Conservation (phyloP, 2,888 invertebrate genomes). For the Smittia sp. region DNA sequence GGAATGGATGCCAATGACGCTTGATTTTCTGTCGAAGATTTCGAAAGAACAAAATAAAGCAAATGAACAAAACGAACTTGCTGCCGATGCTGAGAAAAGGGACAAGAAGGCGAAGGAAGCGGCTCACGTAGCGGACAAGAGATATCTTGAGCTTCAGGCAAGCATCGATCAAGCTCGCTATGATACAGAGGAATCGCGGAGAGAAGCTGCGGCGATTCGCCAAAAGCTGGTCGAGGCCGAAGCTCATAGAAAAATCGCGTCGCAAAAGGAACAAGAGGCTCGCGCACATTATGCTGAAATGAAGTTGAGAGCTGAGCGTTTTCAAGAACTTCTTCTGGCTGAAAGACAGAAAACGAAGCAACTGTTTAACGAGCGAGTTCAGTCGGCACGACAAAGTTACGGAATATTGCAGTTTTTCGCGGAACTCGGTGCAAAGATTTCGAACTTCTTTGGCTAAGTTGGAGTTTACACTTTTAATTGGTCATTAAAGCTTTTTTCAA, state of each 20-base stretch:
- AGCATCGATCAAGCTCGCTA: neutral
- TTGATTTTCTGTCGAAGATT: neutral
- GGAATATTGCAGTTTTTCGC: slow-evolving; percentile 10
- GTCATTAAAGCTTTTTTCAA: too few relatives aligned
- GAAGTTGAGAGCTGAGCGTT: neutral
- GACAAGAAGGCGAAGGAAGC: slow-evolving; percentile 40
- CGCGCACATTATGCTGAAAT: neutral
- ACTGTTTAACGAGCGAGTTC: neutral
- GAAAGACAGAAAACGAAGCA: neutral
- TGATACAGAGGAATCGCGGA: neutral
- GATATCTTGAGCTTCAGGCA: slow-evolving; percentile 33
- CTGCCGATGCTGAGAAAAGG: slow-evolving; percentile 26
- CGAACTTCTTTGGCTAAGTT: too few relatives aligned
- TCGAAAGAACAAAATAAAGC: slow-evolving; percentile 1
- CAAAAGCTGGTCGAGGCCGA: neutral
- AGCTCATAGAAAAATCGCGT: neutral
- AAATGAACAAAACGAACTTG: neutral
- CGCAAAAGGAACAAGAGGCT: neutral
- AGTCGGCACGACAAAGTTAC: neutral
- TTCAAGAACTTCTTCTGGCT: neutral
- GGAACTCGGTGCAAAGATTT: too few relatives aligned
- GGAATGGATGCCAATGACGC: slow-evolving; percentile 23
- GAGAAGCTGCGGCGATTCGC: neutral
- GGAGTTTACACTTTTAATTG: too few relatives aligned
- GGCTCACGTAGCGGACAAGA: slow-evolving; percentile 28